Base-by-base conservation (phyloP, 2,888 invertebrate genomes). In the Hoplodrina blanda region DNA sequence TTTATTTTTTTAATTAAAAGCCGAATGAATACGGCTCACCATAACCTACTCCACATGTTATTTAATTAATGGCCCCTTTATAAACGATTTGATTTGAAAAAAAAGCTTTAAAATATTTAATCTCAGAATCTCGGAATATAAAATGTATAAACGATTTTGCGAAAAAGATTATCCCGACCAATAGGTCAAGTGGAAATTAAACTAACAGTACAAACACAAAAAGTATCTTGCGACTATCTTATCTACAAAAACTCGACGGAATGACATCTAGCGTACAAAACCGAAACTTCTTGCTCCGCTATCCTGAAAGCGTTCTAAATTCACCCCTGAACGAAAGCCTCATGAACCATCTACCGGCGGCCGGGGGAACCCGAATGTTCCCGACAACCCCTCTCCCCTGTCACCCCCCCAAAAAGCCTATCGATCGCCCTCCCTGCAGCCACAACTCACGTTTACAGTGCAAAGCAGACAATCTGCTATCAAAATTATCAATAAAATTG, bases 391-490 rank as follows among this genome's bases (percentile, higher is more conserved):
- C 83, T 62, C 64, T 84, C 82, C 80, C 76, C 75, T 73, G 80
- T 70, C 73, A 78, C 87, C 87, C 85, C 37, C 85, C 73, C 73
- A 75, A 84, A 88, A 88, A 88, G 87, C 88, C 90, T 95, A 95
- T 95, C 93, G 95, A 95, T 95, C 92, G 85, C 78, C 83, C 85
- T 83, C 81, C 82, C 88, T 81, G 76, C 81, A 75, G 74, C 85
- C 90, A 89, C 90, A 93, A 92, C 91, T 91, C 91, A 93, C 92
- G 92, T 91, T 88, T 92, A 89, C 92, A 88, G 87, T 90, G 86
- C 87, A 89, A 88, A 91, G 83, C 90, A 90, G 91, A 91, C 88
- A 90, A 83, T 86, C 87, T 87, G 84, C 82, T 85, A 88, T 88
- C 87, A 81, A 89, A 89, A 90, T 88, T 88, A 88, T 86, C 84